phyloP scores from a whole-genome alignment of 2,797 vertebrate species.

The Acomys russatus region DNA sequence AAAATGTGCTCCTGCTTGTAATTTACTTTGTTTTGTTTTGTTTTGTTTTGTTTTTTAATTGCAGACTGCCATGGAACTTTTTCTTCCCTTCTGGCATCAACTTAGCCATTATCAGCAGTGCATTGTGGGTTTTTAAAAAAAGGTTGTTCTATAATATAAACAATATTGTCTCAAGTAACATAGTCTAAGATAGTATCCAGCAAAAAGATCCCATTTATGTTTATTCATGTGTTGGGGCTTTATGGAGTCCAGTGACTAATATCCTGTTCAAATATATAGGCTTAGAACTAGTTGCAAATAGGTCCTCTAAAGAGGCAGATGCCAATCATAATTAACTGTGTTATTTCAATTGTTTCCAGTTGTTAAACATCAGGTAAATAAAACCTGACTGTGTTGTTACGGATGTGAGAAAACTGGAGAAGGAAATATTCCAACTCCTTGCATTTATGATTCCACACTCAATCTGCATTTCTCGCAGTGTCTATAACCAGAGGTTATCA shows the following conservation, averaged over 20 bases:
- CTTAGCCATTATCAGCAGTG: neutral
- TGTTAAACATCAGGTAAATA: neutral
- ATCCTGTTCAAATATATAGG: neutral
- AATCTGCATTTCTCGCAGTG: constrained; percentile 42
- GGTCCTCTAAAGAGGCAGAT: neutral
- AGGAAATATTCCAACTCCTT: neutral
- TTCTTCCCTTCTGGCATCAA: neutral
- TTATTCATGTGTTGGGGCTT: neutral
- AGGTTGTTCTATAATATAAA: constrained; percentile 24
- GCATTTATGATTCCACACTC: constrained; percentile 37
- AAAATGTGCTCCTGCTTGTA: neutral
- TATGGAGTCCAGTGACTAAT: accelerated
- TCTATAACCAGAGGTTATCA: constrained; percentile 40
- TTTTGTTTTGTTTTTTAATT: neutral
- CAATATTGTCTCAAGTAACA: neutral
- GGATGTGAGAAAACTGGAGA: neutral
- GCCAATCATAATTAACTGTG: neutral
- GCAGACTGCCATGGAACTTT: neutral
- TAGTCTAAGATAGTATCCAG: constrained; percentile 32
- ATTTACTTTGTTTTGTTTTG: neutral
- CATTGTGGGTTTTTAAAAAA: neutral
- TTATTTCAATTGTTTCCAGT: neutral
- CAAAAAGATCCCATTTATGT: neutral
- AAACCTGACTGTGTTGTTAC: neutral
- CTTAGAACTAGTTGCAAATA: neutral